These are phyloP conservation scores for Palythoa grandis DNA, from an alignment of 92 coral and sea anemone genomes.

Conservation along the genomic window DNA sequence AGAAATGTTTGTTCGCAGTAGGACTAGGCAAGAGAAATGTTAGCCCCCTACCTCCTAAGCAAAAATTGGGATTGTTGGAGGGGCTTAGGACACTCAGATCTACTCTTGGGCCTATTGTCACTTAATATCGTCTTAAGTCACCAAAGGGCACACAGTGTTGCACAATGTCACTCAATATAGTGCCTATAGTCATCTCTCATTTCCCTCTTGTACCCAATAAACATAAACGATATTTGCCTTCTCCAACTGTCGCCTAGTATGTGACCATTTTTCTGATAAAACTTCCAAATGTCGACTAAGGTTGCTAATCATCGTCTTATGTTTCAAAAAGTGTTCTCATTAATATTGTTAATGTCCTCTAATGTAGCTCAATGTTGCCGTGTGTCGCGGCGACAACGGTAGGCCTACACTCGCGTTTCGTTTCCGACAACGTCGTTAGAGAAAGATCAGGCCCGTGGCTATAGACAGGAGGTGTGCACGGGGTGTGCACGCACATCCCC, in stretches of 20 bases:
- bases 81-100: background rate
- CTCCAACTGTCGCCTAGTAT: background rate
- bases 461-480: no score
- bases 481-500: no score
- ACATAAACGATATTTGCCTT: background rate
- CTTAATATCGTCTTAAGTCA: background rate
- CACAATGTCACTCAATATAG: background rate
- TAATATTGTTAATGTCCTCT: no score
- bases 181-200: background rate
- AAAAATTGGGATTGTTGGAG: background rate
- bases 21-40: background rate
- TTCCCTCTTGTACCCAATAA: background rate
- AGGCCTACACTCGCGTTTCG: no score
- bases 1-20: background rate
- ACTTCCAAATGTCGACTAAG: background rate
- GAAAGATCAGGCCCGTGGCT: no score
- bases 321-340: no score
- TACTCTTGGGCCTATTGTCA: background rate
- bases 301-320: no score
- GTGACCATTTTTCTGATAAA: no score
- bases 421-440: no score
- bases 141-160: background rate
- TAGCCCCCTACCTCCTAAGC: background rate
- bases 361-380: no score
- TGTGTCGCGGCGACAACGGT: no score